Percentiles rank a stretch among this genome's conserved stretches.
Evolutionary conservation across 2,888 invertebrate genomes (phyloP).

Genomic region (Apamea crenata): DNA sequence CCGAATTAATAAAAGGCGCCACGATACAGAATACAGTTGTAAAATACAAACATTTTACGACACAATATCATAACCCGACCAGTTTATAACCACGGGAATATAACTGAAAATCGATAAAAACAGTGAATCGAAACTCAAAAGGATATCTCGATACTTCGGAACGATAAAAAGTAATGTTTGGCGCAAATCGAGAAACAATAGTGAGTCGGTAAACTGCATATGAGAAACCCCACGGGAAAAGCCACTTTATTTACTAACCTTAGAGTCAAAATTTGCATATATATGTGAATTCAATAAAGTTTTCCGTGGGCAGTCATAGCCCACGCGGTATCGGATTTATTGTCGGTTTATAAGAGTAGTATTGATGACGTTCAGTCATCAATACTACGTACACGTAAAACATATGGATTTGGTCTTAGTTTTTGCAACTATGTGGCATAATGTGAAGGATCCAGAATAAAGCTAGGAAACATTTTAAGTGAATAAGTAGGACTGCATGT

Average conservation of each 20-base stretch:
- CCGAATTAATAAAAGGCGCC: conserved; percentile 31
- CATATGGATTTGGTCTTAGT: conserved; percentile 43
- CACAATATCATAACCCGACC: conserved; percentile 58
- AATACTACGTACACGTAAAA: too few relatives aligned
- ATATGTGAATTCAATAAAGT: conserved; percentile 58
- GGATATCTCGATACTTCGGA: conserved; percentile 78
- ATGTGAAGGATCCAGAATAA: background rate
- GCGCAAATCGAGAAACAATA: conserved; percentile 83
- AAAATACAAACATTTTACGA: conserved; percentile 47
- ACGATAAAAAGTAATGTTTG: conserved; percentile 85
- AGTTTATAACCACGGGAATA: conserved; percentile 67
- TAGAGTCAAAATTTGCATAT: conserved; percentile 39
- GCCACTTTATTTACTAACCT: background rate
- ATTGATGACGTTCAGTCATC: too few relatives aligned
- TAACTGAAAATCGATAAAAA: conserved; percentile 76
- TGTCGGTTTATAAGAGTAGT: conserved; percentile 67
- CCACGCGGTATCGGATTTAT: conserved; percentile 72
- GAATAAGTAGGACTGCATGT: background rate
- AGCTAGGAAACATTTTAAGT: background rate
- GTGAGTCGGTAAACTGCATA: conserved; percentile 74
- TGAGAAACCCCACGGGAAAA: conserved; percentile 7
- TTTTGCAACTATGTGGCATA: conserved; percentile 20
- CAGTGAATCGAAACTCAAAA: conserved; percentile 73
- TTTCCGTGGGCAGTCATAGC: conserved; percentile 68
- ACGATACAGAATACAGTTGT: conserved; percentile 35